phyloP scores from a whole-genome alignment of 1,140 invertebrate genomes.

The Sinonovacula constricta region DNA sequence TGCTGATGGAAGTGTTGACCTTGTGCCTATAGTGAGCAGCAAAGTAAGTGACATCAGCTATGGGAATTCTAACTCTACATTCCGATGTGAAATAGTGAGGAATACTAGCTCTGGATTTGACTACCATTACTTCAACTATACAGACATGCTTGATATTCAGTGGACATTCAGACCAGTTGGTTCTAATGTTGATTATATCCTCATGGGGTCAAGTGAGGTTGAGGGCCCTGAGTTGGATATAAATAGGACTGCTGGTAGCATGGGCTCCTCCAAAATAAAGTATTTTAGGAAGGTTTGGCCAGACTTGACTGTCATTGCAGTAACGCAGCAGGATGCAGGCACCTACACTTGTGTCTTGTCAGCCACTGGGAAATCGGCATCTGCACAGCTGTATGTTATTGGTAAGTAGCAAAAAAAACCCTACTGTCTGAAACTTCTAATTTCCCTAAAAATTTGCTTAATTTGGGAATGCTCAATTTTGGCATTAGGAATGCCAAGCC shows the following conservation, averaged over 20 bases:
- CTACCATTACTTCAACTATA: too few relatives aligned
- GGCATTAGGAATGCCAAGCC: too few relatives aligned
- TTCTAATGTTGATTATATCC: background rate
- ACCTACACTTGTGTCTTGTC: conserved; percentile 11
- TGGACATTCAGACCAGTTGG: conserved; percentile 3
- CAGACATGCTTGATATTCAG: conserved; percentile 7
- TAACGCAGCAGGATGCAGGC: background rate
- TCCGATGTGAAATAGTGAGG: background rate
- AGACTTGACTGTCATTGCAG: conserved; percentile 1
- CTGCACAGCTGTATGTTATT: conserved; percentile 22
- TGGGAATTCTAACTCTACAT: too few relatives aligned
- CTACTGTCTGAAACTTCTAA: too few relatives aligned
- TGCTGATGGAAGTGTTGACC: too few relatives aligned
- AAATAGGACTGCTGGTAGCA: background rate
- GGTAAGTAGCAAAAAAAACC: too few relatives aligned
- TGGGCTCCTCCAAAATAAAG: background rate
- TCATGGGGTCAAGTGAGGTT: background rate
- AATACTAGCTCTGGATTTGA: background rate
- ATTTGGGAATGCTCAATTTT: too few relatives aligned
- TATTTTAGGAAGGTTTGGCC: conserved; percentile 24
- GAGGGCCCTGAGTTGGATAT: background rate
- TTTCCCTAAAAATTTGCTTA: too few relatives aligned
- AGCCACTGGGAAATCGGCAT: background rate
- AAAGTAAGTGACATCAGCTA: too few relatives aligned
- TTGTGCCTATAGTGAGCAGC: background rate